Evolutionary conservation across 2,113 vertebrate species (phyloP).

Genomic region (Theropithecus gelada): DNA sequence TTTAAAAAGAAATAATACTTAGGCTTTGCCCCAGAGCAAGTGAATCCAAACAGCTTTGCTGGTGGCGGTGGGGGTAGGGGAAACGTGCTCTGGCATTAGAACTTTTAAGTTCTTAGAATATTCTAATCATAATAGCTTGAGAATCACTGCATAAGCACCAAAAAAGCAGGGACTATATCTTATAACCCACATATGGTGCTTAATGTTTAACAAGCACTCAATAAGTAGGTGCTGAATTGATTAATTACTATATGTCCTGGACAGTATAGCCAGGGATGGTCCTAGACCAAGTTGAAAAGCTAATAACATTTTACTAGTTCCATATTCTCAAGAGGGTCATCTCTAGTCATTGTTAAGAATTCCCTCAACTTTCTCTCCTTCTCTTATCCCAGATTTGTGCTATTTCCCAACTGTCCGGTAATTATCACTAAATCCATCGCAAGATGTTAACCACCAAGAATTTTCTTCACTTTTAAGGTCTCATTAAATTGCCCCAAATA

Average conservation of each 20-base stretch:
- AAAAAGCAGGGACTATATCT: background rate
- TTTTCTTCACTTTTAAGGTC: background rate
- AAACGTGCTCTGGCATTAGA: background rate
- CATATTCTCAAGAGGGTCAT: background rate
- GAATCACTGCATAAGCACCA: background rate
- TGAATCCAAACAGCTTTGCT: background rate
- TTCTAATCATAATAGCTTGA: background rate
- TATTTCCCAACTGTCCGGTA: background rate
- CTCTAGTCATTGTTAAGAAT: background rate
- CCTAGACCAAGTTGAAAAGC: background rate
- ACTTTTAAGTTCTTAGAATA: background rate
- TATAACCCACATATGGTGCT: background rate
- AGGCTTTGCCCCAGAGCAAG: background rate
- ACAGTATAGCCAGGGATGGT: background rate
- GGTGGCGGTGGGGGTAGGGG: too few species aligned
- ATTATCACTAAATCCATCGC: background rate
- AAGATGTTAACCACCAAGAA: background rate
- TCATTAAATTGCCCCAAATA: background rate
- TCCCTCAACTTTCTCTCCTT: background rate
- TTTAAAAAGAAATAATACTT: background rate
- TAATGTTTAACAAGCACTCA: background rate
- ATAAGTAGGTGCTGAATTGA: background rate
- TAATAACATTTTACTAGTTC: background rate
- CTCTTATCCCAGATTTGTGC: background rate
- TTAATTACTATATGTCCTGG: background rate